Base-by-base conservation (phyloP, 37 sponge, comb jelly and placozoan genomes). In the Amphimedon queenslandica region DNA sequence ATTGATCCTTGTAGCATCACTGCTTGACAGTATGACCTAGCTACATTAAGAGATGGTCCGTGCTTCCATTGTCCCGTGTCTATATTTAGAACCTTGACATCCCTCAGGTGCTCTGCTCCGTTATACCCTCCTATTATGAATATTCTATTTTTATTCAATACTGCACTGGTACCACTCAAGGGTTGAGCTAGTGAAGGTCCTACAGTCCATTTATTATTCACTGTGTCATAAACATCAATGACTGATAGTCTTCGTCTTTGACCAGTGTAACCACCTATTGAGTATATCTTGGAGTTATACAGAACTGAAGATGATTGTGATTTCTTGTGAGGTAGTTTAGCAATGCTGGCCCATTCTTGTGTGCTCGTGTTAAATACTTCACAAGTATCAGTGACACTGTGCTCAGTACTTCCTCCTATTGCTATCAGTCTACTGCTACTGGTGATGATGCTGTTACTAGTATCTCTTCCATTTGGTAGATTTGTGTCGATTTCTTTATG, bases 11-110 rank as follows among this genome's bases (percentile, higher is more conserved):
- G 65, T 11, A 80, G 25, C 20, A 58, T 42, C 1, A 73, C 73
- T 35, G 81, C 73, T 38, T 72, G 73, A 25, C 71, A 53, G 73
- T 73, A 80, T 42, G 81, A 80, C 35, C 81, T 36, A 30, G 31
- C 35, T 18, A 63, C 55, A 1, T 42, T 10, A 23, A 80, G 55
- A 35, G 66, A 8, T 4, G 67, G 73, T 4, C 72, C 81, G 4
- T 71, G 29, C 28, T 41, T 72, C 81, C 81, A 80, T 37, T 24
- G 23, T 37, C 51, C 41, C 10, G 29, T 61, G 18, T 51, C 13
- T 6, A 39, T 16, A 31, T 80, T 72, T 6, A 61, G 55, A 1
- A 80, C 38, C 1, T 80, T 65, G 36, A 80, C 81, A 33, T 57
- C 28, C 11, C 55, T 4, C 11, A 72, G 24, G 24, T 80, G 64